Evolutionary conservation across 1,140 invertebrate genomes (phyloP).

Genomic region (Amyelois transitella): DNA sequence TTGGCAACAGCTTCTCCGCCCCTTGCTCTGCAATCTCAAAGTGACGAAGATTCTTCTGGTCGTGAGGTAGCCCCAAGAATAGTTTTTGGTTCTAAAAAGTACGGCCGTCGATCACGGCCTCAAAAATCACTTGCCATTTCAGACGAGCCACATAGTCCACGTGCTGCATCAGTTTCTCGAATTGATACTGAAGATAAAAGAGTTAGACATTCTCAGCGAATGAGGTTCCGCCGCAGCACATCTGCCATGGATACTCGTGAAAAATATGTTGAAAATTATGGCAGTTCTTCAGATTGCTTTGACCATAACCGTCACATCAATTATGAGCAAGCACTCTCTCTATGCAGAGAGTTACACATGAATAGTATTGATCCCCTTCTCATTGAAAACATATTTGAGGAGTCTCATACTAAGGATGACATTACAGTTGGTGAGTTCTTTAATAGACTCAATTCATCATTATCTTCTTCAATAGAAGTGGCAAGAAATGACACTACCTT

Average conservation of each 20-base stretch:
- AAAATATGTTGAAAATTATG: neutral
- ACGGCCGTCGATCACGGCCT: slow-evolving; percentile 81
- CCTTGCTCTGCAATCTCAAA: slow-evolving; percentile 24
- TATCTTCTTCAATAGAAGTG: slow-evolving; percentile 40
- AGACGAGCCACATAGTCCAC: slow-evolving; percentile 29
- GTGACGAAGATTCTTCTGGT: slow-evolving; percentile 76
- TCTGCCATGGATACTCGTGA: slow-evolving; percentile 49
- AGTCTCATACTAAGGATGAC: slow-evolving; percentile 20
- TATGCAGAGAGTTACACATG: slow-evolving; percentile 51
- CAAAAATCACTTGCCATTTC: slow-evolving; percentile 18
- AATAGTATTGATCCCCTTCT: slow-evolving; percentile 40
- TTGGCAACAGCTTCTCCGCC: slow-evolving; percentile 15
- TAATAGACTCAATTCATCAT: slow-evolving; percentile 41
- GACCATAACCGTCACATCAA: slow-evolving; percentile 49
- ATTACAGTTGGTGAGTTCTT: slow-evolving; percentile 61
- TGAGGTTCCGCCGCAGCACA: slow-evolving; percentile 47
- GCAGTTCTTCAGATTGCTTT: slow-evolving; percentile 17
- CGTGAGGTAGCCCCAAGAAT: slow-evolving; percentile 83
- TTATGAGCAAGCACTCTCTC: slow-evolving; percentile 37
- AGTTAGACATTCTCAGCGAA: slow-evolving; percentile 21
- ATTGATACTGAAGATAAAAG: slow-evolving; percentile 33
- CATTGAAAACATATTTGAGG: slow-evolving; percentile 49
- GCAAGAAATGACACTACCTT: slow-evolving; percentile 19
- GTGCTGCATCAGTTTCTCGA: slow-evolving; percentile 44
- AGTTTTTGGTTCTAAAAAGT: slow-evolving; percentile 84